Conservation (phyloP, 2,888 invertebrate species). For the Acrobasis suavella region DNA sequence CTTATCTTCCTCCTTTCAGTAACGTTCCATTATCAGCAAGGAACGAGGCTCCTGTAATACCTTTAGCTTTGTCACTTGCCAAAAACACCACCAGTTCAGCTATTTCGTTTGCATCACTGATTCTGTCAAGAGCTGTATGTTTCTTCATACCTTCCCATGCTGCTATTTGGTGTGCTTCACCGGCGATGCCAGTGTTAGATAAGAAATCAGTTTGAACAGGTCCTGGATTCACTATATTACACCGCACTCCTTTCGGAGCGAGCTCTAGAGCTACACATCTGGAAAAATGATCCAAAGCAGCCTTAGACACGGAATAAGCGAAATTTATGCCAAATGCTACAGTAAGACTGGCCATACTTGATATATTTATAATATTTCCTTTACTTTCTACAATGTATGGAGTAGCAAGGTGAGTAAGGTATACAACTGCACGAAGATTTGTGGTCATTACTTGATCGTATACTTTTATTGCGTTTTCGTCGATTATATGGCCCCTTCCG, state of each 20-base stretch:
- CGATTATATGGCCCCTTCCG: constrained; percentile 27
- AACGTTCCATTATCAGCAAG: constrained; percentile 34
- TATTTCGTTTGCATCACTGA: constrained; percentile 89
- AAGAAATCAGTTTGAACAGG: constrained; percentile 84
- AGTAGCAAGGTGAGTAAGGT: constrained; percentile 88
- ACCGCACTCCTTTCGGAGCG: constrained; percentile 87
- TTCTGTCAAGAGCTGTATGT: constrained; percentile 91
- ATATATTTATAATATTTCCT: constrained; percentile 93
- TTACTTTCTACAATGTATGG: constrained; percentile 88
- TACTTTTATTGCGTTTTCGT: constrained; percentile 23
- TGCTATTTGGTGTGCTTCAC: constrained; percentile 1
- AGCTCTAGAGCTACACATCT: constrained; percentile 91
- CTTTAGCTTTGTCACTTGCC: constrained; percentile 89
- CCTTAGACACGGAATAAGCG: constrained; percentile 86
- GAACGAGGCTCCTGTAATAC: constrained; percentile 87
- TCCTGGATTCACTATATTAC: constrained; percentile 92
- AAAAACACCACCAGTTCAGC: constrained; percentile 91
- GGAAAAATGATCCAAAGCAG: constrained; percentile 94
- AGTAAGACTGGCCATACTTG: constrained; percentile 78
- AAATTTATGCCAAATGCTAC: constrained; percentile 30
- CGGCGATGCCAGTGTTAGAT: constrained; percentile 30
- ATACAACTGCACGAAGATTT: constrained; percentile 87
- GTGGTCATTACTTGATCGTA: constrained; percentile 83
- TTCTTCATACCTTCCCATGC: constrained; percentile 85
- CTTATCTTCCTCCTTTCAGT: constrained; percentile 14